Evolutionary conservation across 2,113 vertebrate genomes (phyloP).

Genomic region (Hippocampus guttulatus): DNA sequence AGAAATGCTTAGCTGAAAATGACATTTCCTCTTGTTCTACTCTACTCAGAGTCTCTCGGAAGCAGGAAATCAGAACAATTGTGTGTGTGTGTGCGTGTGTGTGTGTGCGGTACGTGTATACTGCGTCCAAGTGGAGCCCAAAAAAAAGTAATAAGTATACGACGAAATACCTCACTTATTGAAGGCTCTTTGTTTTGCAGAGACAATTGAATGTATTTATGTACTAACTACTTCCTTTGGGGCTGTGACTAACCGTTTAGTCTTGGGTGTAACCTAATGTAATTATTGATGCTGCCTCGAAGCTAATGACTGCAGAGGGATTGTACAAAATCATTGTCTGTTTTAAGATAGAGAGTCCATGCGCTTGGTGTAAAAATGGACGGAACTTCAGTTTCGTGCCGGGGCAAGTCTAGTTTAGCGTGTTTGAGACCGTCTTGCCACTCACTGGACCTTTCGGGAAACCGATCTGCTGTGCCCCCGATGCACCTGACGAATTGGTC

Average conservation of each 20-base stretch:
- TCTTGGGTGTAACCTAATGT: slow-evolving; percentile 19
- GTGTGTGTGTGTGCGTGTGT: not conserved
- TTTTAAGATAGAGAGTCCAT: not conserved
- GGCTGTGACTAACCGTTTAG: slow-evolving; percentile 14
- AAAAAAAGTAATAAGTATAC: slow-evolving; percentile 22
- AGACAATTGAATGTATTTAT: slow-evolving; percentile 3
- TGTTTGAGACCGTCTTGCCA: too few relatives aligned
- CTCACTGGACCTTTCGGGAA: too few relatives aligned
- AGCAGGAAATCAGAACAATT: not conserved
- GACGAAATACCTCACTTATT: slow-evolving; percentile 44
- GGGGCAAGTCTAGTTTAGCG: too few relatives aligned
- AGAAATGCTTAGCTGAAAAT: slow-evolving; percentile 41
- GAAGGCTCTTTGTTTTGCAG: slow-evolving; percentile 40
- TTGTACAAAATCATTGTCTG: slow-evolving; percentile 47
- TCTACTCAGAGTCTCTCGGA: slow-evolving; percentile 29
- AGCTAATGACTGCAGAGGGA: slow-evolving; percentile 21
- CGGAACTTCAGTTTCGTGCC: too few relatives aligned
- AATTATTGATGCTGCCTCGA: slow-evolving; percentile 9
- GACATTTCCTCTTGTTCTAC: slow-evolving; percentile 48
- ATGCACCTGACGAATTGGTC: too few relatives aligned
- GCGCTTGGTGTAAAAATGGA: too few relatives aligned
- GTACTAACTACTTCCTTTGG: slow-evolving; percentile 19
- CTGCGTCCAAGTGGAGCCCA: slow-evolving; percentile 13
- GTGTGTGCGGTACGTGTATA: not conserved
- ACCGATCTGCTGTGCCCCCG: too few relatives aligned